Evolutionary conservation across 2,113 vertebrate genomes (phyloP), one percentile per base, ranked within the genome.

Genomic region (Salvator merianae): DNA sequence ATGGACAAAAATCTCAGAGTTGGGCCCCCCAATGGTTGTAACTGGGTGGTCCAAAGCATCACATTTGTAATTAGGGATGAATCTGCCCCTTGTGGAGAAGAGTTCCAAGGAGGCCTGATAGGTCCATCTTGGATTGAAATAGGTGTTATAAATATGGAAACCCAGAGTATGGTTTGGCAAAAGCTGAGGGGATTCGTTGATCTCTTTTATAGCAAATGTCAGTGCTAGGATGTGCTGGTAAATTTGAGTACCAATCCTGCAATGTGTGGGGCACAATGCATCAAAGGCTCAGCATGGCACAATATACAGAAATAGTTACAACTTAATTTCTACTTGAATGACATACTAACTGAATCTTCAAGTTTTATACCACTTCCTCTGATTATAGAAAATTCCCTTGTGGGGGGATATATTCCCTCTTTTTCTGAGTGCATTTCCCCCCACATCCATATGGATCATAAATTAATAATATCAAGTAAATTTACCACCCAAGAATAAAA

Each of bases 171-270:
- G 20, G 4, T 77, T 84, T 10, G 65, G 18, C 50, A 84, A 70
- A 50, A 84, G 26, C 12, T 59, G 43, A 1, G 65, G 28, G 4
- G 77, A 32, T 24, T 77, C 65, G 40, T 84, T 84, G 43, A 84
- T 84, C 63, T 84, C 47, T 24, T 84, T 69, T 30, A 77, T 12
- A 59, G 82, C 82, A 84, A 84, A 77, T 38, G 8, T 55, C 47
- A 84, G 32, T 30, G 82, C 65, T 18, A 77, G 50, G 34, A 77
- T 32, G 13, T 84, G 82, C 13, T 84, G 82, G 65, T 84, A 84
- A 66, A 55, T 68, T 24, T 77, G 82, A 59, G 50, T 77, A 18
- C 77, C 10, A 7, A 84, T 2, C 30, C 82, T 84, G 59, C 32
- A 68, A 76, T 22, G 4, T 38, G 1, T 55, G 53, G 16, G 6